These are phyloP conservation scores for Sebastes melanostomus DNA, from an alignment of 2,797 vertebrate genomes.

Conservation along the genomic window DNA sequence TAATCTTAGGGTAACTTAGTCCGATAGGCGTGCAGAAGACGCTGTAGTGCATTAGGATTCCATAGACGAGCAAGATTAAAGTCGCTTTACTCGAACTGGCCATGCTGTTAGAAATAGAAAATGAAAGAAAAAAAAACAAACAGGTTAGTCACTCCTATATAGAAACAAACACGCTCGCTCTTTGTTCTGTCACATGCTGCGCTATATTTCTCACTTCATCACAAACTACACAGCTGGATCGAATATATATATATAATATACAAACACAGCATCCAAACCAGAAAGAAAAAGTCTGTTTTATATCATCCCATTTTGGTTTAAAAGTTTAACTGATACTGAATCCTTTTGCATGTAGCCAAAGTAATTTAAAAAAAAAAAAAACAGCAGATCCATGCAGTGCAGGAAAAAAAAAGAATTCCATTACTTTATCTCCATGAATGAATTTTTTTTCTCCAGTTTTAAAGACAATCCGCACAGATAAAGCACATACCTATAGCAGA, in stretches of 20 bases:
- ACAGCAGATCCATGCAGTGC: slow-evolving; percentile 26
- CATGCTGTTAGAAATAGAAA: slow-evolving; percentile 87
- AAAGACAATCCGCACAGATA: slow-evolving; percentile 38
- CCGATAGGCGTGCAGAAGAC: slow-evolving; percentile 94
- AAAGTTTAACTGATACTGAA: slow-evolving; percentile 68
- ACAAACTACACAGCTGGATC: slow-evolving; percentile 11
- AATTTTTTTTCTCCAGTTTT: slow-evolving; percentile 26
- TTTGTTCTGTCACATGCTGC: slow-evolving; percentile 36
- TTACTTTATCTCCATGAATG: slow-evolving; percentile 54
- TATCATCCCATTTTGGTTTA: slow-evolving; percentile 22
- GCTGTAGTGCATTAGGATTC: slow-evolving; percentile 97
- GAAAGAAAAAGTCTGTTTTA: not conserved
- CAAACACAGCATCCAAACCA: slow-evolving; percentile 3
- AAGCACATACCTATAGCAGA: slow-evolving; percentile 84
- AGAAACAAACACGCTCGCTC: slow-evolving; percentile 33
- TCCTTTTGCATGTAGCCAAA: slow-evolving; percentile 60
- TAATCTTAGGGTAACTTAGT: slow-evolving; percentile 92
- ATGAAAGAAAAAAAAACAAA: slow-evolving; percentile 39
- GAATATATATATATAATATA: not conserved
- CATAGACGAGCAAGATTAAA: slow-evolving; percentile 95
- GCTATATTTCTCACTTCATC: not conserved
- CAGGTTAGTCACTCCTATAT: slow-evolving; percentile 43
- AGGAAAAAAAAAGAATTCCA: slow-evolving; percentile 18
- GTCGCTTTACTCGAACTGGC: slow-evolving; percentile 95
- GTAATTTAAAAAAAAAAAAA: slow-evolving; percentile 29